These are phyloP conservation scores for Hemitrygon akajei DNA, from an alignment of 2,797 vertebrate genomes.

Conservation along the genomic window DNA sequence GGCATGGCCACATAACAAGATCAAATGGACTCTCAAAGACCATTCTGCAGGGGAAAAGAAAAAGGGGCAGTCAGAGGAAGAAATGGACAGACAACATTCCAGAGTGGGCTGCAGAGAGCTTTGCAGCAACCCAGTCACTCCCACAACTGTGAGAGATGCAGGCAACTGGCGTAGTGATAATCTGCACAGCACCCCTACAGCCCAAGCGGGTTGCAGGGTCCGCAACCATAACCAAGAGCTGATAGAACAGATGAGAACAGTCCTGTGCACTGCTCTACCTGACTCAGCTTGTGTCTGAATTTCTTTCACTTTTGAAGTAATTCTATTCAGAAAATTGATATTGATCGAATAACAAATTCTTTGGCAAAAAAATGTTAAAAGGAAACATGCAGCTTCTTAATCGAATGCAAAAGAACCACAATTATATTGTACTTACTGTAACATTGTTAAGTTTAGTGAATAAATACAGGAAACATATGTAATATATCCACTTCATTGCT, in stretches of 20 bases:
- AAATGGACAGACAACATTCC: no score
- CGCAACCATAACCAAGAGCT: not conserved
- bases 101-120: no score
- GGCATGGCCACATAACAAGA: no score
- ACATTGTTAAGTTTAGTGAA: not conserved
- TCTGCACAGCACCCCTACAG: no score
- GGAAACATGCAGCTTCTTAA: not conserved
- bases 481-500: slow-evolving; percentile 27
- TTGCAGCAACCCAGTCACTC: no score
- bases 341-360: not conserved
- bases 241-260: not conserved
- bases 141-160: no score
- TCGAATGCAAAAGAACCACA: not conserved
- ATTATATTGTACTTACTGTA: slow-evolving; percentile 5
- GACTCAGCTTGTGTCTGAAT: not conserved
- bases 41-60: no score
- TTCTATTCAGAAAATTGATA: slow-evolving; percentile 19
- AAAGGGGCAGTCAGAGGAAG: no score
- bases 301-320: not conserved
- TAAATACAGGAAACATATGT: slow-evolving; percentile 30
- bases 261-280: not conserved
- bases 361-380: not conserved
- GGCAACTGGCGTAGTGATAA: no score
- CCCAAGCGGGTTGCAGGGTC: no score
- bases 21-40: no score